These are phyloP conservation scores for Delphinus delphis DNA, from an alignment of 2,113 vertebrate species.

Conservation along the genomic window DNA sequence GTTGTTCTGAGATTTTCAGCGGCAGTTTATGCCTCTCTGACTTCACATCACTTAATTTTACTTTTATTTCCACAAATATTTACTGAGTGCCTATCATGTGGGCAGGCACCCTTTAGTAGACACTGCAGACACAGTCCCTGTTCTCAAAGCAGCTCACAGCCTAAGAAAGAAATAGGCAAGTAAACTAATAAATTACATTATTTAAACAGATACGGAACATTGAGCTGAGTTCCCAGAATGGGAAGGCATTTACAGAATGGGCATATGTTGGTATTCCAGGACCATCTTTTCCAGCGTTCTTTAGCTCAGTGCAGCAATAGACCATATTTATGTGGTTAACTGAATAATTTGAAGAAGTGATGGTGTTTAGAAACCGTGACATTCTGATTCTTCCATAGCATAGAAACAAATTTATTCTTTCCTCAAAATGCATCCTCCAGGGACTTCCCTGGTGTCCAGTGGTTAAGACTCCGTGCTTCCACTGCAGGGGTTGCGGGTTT, in stretches of 20 bases:
- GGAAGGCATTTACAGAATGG: neutral
- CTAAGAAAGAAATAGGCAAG: conserved; percentile 44
- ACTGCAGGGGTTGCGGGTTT: too few relatives aligned
- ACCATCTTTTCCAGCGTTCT: neutral
- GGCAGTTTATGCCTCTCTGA: conserved; percentile 20
- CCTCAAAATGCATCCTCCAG: neutral
- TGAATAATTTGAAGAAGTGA: conserved; percentile 12
- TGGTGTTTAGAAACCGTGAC: neutral
- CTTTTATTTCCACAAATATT: conserved; percentile 65
- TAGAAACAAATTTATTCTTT: conserved; percentile 9
- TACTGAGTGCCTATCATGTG: conserved; percentile 24
- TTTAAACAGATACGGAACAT: conserved; percentile 17
- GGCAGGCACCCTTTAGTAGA: neutral
- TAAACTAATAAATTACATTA: conserved; percentile 38
- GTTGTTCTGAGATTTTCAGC: conserved; percentile 25
- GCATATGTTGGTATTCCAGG: neutral
- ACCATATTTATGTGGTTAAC: neutral
- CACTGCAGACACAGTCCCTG: neutral
- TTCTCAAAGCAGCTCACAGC: neutral
- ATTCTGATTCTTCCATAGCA: neutral
- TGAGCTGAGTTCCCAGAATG: neutral
- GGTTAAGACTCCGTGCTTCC: too few relatives aligned
- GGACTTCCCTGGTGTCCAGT: too few relatives aligned
- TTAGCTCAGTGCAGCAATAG: neutral
- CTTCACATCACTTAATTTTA: conserved; percentile 47